Conservation (phyloP, 2,888 invertebrate species). For the Suillia variegata region DNA sequence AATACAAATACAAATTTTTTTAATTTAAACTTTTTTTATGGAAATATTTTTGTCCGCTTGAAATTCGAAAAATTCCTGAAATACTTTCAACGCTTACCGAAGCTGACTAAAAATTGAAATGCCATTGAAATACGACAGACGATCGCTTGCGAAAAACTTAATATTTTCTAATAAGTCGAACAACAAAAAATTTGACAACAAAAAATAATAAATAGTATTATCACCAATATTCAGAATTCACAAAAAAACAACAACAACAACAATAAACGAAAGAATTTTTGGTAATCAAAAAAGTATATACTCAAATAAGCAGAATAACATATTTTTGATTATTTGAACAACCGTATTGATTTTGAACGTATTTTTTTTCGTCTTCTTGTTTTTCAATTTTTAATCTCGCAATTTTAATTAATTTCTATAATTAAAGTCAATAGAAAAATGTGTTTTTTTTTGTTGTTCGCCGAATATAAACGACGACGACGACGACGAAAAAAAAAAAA, state of each 20-base stretch:
- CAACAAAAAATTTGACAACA: no score
- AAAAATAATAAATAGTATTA: slow-evolving; percentile 12
- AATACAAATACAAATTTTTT: no score
- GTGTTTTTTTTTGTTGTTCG: not conserved
- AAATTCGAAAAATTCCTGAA: no score
- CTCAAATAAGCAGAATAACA: slow-evolving; percentile 15
- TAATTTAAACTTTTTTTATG: no score
- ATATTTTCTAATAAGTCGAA: slow-evolving; percentile 14
- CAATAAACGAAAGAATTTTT: not conserved
- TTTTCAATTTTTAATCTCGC: not conserved
- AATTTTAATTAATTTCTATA: slow-evolving; percentile 11
- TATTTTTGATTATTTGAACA: slow-evolving; percentile 12
- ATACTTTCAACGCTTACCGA: no score
- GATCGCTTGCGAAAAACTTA: no score
- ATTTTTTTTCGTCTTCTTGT: no score
- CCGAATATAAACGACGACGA: no score
- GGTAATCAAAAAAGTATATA: not conserved
- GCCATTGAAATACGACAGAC: not conserved
- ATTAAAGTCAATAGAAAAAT: not conserved
- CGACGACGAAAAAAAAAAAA: no score
- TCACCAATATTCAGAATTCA: slow-evolving; percentile 10
- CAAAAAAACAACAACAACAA: not conserved
- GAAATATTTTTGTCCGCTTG: no score
- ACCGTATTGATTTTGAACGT: slow-evolving; percentile 20
- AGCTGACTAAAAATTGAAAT: slow-evolving; percentile 21